These are phyloP conservation scores for Labeo catla DNA, from an alignment of 2,113 vertebrate species.

Conservation along the genomic window DNA sequence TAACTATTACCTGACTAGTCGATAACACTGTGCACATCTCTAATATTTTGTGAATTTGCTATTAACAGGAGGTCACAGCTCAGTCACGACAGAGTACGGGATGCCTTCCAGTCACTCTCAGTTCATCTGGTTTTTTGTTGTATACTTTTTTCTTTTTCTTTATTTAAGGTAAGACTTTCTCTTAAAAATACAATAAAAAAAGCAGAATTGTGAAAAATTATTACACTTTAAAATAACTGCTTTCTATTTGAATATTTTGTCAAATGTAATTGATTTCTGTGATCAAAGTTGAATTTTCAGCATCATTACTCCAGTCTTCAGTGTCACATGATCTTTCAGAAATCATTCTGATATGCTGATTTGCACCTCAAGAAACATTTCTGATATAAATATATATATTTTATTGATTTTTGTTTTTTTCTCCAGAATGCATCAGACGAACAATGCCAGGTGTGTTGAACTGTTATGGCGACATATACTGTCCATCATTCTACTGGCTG, in stretches of 20 bases:
- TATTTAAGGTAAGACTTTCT: conserved; percentile 90
- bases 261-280: neutral
- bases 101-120: conserved; percentile 98
- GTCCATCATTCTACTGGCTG: conserved; percentile 87
- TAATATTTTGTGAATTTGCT: neutral
- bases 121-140: conserved; percentile 98
- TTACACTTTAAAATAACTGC: too few relatives aligned
- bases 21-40: neutral
- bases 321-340: neutral
- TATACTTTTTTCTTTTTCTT: conserved; percentile 98
- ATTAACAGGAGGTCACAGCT: conserved; percentile 82
- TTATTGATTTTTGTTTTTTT: neutral
- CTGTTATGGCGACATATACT: conserved; percentile 96
- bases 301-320: neutral
- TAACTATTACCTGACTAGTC: neutral
- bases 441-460: conserved; percentile 97
- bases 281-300: neutral
- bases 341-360: neutral
- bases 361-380: too few relatives aligned
- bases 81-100: conserved; percentile 89
- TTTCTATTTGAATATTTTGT: neutral
- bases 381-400: too few relatives aligned
- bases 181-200: neutral
- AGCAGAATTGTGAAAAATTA: too few relatives aligned
- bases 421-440: conserved; percentile 98